Conservation (phyloP, 2,888 invertebrate species). For the Tubulanus polymorphus region DNA sequence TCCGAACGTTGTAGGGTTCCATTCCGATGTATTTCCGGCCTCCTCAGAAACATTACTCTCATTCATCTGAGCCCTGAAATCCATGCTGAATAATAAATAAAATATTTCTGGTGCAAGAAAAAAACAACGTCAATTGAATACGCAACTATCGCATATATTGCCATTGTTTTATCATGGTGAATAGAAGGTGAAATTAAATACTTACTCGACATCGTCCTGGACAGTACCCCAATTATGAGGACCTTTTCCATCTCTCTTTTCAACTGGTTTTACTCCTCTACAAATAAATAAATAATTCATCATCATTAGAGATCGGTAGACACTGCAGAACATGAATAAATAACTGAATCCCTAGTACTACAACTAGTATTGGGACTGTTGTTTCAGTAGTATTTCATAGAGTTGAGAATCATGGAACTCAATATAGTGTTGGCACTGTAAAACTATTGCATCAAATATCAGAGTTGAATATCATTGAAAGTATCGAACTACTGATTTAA, state of each 20-base stretch:
- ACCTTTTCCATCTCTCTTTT: conserved; percentile 91
- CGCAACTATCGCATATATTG: background rate
- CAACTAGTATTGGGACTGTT: too few relatives aligned
- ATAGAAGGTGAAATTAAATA: conserved; percentile 13
- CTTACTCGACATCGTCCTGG: conserved; percentile 82
- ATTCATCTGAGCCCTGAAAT: conserved; percentile 33
- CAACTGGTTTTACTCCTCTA: conserved; percentile 81
- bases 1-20: too few relatives aligned
- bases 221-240: conserved; percentile 94
- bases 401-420: too few relatives aligned
- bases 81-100: background rate
- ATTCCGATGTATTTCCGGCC: conserved; percentile 35
- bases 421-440: too few relatives aligned
- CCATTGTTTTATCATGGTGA: conserved; percentile 1
- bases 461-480: too few relatives aligned
- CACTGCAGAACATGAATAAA: too few relatives aligned
- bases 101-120: background rate
- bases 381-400: too few relatives aligned
- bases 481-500: too few relatives aligned
- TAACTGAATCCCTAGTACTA: too few relatives aligned
- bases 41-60: conserved; percentile 24
- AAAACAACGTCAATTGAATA: background rate
- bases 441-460: too few relatives aligned
- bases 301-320: too few relatives aligned
- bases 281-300: conserved; percentile 28